Percentiles rank a stretch among this genome's conserved stretches.
Evolutionary conservation across 2,888 invertebrate species (phyloP).

Genomic region (Ischnus inquisitorius): DNA sequence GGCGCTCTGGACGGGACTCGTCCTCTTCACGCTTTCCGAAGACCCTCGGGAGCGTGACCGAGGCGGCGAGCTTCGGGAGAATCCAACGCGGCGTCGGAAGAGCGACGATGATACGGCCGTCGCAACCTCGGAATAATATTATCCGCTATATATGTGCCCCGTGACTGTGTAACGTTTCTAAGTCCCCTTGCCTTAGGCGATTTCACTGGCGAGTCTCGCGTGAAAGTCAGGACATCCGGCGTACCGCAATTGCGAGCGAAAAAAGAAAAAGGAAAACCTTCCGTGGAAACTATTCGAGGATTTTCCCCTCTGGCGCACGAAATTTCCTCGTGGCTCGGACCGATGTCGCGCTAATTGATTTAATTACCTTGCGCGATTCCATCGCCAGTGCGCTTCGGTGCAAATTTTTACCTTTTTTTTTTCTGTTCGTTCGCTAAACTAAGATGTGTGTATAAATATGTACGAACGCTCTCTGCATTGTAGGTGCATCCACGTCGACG

Average conservation of each 20-base stretch:
- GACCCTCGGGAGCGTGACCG: slow-evolving; percentile 81
- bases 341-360: slow-evolving; percentile 3
- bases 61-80: slow-evolving; percentile 51
- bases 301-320: background rate
- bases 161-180: slow-evolving; percentile 3
- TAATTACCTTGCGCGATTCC: background rate
- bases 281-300: background rate
- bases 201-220: slow-evolving; percentile 61
- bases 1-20: slow-evolving; percentile 63
- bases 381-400: slow-evolving; percentile 41
- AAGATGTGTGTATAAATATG: slow-evolving; percentile 71
- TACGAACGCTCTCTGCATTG: slow-evolving; percentile 84
- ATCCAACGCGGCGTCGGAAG: slow-evolving; percentile 56
- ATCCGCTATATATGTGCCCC: slow-evolving; percentile 48
- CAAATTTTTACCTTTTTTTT: slow-evolving; percentile 27
- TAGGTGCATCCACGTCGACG: slow-evolving; percentile 85
- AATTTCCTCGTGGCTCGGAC: background rate
- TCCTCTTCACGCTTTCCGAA: slow-evolving; percentile 84
- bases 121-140: slow-evolving; percentile 59
- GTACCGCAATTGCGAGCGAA: slow-evolving; percentile 29
- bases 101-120: slow-evolving; percentile 60
- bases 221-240: slow-evolving; percentile 60
- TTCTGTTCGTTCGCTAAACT: background rate
- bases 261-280: background rate
- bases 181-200: slow-evolving; percentile 32